Evolutionary conservation across 2,888 invertebrate species (phyloP), one percentile per base, ranked within the genome.

Genomic region (Nomada goodeniana): DNA sequence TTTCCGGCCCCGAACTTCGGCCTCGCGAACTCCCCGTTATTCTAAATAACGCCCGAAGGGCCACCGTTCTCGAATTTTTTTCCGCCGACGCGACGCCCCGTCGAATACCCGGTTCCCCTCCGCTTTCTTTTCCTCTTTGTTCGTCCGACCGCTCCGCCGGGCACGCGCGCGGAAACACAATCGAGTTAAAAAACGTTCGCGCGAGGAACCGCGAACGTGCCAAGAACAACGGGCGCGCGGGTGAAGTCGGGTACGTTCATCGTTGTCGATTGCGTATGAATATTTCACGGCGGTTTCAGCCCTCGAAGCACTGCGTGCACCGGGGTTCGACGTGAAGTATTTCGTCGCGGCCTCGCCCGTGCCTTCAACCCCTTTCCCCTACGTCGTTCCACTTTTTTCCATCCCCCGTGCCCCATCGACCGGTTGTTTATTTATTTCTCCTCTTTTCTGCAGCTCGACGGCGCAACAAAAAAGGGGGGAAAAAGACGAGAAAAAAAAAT

Each of bases 291-390:
- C 18, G 47, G 13, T 47, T 47, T 18, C 15, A 23, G 18, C 11
- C 15, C 15, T 18, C 63, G 23, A 23, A 23, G 3, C 65, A 18
- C n/a, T 29, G 23, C 50, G 50, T 42, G 60, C 50, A 29, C 47
- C 64, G 20, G 59, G 20, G 59, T 29, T 60, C 63, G 60, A 75
- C 65, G 63, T 67, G 76, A 88, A 88, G 83, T 88, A 86, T 87
- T 83, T 82, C 79, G 76, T 79, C 76, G 70, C 70, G 63, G 11
- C 55, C 53, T 57, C 15, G 47, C 15, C 15, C 0, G 47, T 47
- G 3, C 47, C 15, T 15, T 15, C 47, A 15, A 47, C 47, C 60
- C 15, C 29, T 18, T 4, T 36, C n/a, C 36, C 1, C 36, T 26
- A 10, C n/a, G n/a, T n/a, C n/a, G 9, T n/a, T 5, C 1, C 23